Conservation (phyloP, 2,797 vertebrate species). For the Hozukius guyotensis region DNA sequence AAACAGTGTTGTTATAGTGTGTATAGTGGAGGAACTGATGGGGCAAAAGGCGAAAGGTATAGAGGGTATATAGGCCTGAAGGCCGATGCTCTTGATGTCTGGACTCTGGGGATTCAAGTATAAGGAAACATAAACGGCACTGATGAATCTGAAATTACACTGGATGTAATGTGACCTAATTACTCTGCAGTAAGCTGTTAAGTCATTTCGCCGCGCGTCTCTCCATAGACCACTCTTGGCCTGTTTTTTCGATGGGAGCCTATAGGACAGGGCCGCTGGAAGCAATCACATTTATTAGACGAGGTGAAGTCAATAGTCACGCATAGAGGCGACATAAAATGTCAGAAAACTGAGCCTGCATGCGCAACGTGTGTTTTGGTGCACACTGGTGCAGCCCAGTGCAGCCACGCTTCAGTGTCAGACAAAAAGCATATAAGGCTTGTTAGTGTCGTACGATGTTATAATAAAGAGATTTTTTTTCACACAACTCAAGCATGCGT, state of each 20-base stretch:
- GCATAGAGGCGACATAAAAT: conserved; percentile 58
- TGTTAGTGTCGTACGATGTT: conserved; percentile 45
- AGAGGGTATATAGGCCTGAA: conserved; percentile 46
- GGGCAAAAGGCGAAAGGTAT: conserved; percentile 32
- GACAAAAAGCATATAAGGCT: conserved; percentile 46
- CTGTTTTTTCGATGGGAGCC: conserved; percentile 73
- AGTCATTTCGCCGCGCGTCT: conserved; percentile 77
- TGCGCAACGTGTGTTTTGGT: conserved; percentile 28
- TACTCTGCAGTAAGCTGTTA: conserved; percentile 82
- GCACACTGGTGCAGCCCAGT: conserved; percentile 35
- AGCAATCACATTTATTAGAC: conserved; percentile 79
- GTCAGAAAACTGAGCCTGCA: conserved; percentile 54
- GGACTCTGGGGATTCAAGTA: conserved; percentile 71
- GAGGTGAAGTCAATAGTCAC: conserved; percentile 73
- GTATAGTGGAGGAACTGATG: neutral
- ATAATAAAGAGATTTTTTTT: conserved; percentile 35
- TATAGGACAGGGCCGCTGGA: conserved; percentile 76
- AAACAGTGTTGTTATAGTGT: neutral
- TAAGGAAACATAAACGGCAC: conserved; percentile 80
- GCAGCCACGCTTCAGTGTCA: conserved; percentile 26
- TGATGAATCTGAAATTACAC: conserved; percentile 82
- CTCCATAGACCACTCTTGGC: conserved; percentile 78
- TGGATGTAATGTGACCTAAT: conserved; percentile 85
- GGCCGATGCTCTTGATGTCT: conserved; percentile 66
- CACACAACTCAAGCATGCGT: conserved; percentile 36